phyloP scores from a whole-genome alignment of 1,140 invertebrate genomes.

The Idris sp. region DNA sequence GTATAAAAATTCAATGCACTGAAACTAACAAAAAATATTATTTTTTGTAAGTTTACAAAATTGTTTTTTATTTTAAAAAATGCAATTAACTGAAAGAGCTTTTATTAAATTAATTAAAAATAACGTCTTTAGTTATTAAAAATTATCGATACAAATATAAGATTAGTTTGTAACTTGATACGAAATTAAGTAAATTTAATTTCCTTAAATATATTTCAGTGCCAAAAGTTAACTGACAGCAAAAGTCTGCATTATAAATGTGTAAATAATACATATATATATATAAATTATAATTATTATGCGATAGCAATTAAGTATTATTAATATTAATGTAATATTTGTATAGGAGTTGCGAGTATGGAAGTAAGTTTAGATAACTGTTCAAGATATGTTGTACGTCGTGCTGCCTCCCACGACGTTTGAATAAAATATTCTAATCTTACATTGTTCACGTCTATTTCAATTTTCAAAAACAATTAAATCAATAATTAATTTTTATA shows the following conservation, averaged over 20 bases:
- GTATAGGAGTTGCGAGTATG: constrained; percentile 71
- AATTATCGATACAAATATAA: too few species aligned
- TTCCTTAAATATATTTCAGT: constrained; percentile 64
- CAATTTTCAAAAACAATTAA: too few species aligned
- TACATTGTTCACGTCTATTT: too few species aligned
- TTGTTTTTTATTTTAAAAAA: too few species aligned
- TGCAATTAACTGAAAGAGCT: too few species aligned
- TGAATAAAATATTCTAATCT: constrained; percentile 66
- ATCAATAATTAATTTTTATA: too few species aligned
- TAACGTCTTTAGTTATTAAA: too few species aligned
- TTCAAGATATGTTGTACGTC: constrained; percentile 68
- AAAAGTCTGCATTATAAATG: constrained; percentile 67
- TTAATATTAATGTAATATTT: constrained; percentile 72
- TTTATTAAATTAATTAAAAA: too few species aligned
- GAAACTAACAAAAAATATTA: constrained; percentile 2
- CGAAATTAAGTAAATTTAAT: too few species aligned
- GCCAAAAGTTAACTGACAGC: constrained; percentile 62
- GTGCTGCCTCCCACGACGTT: constrained; percentile 64
- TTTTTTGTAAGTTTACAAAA: too few species aligned
- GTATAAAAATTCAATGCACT: constrained; percentile 1
- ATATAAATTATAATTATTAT: constrained; percentile 56
- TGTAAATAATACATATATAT: constrained; percentile 69
- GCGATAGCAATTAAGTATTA: constrained; percentile 58
- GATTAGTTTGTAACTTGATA: too few species aligned
- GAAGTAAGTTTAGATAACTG: constrained; percentile 70